Evolutionary conservation across 2,888 invertebrate genomes (phyloP).

Genomic region (Amblyjoppa fuscipennis): DNA sequence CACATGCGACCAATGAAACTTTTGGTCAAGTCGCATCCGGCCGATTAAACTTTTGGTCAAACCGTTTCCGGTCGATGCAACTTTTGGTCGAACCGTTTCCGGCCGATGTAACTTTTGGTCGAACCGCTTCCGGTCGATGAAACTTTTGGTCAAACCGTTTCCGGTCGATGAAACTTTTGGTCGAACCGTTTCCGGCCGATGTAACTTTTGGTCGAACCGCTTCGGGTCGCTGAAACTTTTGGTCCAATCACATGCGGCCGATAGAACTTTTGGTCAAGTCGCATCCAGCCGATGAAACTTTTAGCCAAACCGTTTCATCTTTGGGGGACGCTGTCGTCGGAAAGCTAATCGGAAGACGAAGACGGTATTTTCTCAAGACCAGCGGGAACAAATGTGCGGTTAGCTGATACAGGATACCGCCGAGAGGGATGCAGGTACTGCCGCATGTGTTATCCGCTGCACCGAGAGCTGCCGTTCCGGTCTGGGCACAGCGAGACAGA

Average conservation of each 20-base stretch:
- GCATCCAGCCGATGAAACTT: not conserved
- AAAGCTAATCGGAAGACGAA: constrained; percentile 14
- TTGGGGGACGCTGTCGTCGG: not conserved
- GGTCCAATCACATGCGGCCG: not conserved
- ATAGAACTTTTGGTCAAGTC: not conserved
- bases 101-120: not conserved
- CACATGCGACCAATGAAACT: not conserved
- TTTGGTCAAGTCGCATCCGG: not conserved
- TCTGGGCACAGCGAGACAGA: constrained; percentile 46
- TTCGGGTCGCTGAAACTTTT: not conserved
- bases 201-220: not conserved
- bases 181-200: not conserved
- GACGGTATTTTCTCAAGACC: constrained; percentile 25
- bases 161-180: not conserved
- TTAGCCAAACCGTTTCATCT: not conserved
- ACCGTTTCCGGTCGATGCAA: not conserved
- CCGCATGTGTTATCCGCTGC: constrained; percentile 33
- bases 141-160: not conserved
- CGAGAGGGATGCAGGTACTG: constrained; percentile 28
- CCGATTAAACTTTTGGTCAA: not conserved
- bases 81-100: not conserved
- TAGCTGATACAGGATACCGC: constrained; percentile 48
- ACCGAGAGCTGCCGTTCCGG: constrained; percentile 51
- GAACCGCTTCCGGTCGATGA: not conserved
- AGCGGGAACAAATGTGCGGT: constrained; percentile 50